Percentiles rank a stretch among this genome's conserved stretches.
phyloP scores from a whole-genome alignment of 2,888 invertebrate species.

The Anodontia alba region DNA sequence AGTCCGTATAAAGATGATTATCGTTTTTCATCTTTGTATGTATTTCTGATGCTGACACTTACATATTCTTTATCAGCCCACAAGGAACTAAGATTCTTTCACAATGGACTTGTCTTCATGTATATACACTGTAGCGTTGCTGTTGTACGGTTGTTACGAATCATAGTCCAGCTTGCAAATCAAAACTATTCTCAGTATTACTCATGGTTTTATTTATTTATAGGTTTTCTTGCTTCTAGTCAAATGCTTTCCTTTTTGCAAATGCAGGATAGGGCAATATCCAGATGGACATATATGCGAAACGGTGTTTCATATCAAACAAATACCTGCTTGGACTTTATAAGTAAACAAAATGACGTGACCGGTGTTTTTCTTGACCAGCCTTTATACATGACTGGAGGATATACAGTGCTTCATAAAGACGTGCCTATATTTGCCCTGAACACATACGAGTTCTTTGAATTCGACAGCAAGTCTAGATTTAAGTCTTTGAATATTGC shows the following conservation, averaged over 20 bases:
- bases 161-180: slow-evolving; percentile 17
- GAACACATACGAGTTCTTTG: slow-evolving; percentile 60
- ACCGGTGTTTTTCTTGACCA: slow-evolving; percentile 74
- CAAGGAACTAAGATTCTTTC: slow-evolving; percentile 77
- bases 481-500: background rate
- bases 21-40: background rate
- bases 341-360: slow-evolving; percentile 71
- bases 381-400: slow-evolving; percentile 68
- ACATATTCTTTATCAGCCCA: slow-evolving; percentile 71
- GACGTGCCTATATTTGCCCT: slow-evolving; percentile 70
- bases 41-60: slow-evolving; percentile 45
- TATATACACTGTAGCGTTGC: slow-evolving; percentile 60
- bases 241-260: slow-evolving; percentile 33
- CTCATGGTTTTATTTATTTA: slow-evolving; percentile 37
- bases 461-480: slow-evolving; percentile 21
- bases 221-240: slow-evolving; percentile 38
- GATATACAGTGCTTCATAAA: slow-evolving; percentile 69
- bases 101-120: slow-evolving; percentile 71
- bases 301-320: slow-evolving; percentile 56
- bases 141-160: slow-evolving; percentile 23
- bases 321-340: slow-evolving; percentile 69
- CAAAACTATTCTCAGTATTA: slow-evolving; percentile 38
- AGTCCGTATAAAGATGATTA: background rate
- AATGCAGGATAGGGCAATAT: slow-evolving; percentile 12
- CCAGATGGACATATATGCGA: slow-evolving; percentile 63